Conservation (phyloP, 2,888 invertebrate genomes). For the Sympetrum striolatum region DNA sequence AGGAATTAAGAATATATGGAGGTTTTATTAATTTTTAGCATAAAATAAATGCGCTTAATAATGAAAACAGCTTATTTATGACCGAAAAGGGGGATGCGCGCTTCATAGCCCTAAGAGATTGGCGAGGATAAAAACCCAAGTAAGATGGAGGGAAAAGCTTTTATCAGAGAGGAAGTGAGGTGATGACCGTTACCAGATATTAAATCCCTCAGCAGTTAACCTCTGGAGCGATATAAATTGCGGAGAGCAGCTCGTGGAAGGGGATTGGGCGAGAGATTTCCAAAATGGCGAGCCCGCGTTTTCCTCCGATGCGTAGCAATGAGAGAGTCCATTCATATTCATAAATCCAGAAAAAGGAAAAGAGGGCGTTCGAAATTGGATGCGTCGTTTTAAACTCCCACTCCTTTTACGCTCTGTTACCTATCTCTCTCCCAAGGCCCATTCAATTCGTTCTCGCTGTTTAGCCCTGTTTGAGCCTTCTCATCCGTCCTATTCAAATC, state of each 20-base stretch:
- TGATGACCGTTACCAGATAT: background rate
- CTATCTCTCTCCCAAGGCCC: background rate
- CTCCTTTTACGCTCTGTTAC: background rate
- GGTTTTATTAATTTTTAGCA: too few relatives aligned
- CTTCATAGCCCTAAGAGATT: too few relatives aligned
- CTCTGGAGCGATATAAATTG: background rate
- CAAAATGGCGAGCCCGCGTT: background rate
- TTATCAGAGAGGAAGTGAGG: background rate
- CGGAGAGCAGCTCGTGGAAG: too few relatives aligned
- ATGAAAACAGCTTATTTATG: too few relatives aligned
- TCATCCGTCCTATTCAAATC: conserved; percentile 35
- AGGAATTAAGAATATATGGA: too few relatives aligned
- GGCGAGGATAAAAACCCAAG: too few relatives aligned
- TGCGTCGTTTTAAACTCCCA: background rate
- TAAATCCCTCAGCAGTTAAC: background rate
- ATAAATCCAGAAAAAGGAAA: conserved; percentile 22
- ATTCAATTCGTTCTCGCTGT: conserved; percentile 24
- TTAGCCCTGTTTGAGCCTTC: conserved; percentile 28
- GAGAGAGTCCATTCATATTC: conserved; percentile 23
- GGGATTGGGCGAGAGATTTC: background rate
- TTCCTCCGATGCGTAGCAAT: conserved; percentile 15
- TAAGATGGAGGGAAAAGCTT: background rate
- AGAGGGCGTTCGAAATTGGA: background rate
- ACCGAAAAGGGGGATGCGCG: too few relatives aligned
- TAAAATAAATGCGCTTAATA: too few relatives aligned